Base-by-base conservation (phyloP, 2,797 vertebrate species). In the Centropyge bicolor region DNA sequence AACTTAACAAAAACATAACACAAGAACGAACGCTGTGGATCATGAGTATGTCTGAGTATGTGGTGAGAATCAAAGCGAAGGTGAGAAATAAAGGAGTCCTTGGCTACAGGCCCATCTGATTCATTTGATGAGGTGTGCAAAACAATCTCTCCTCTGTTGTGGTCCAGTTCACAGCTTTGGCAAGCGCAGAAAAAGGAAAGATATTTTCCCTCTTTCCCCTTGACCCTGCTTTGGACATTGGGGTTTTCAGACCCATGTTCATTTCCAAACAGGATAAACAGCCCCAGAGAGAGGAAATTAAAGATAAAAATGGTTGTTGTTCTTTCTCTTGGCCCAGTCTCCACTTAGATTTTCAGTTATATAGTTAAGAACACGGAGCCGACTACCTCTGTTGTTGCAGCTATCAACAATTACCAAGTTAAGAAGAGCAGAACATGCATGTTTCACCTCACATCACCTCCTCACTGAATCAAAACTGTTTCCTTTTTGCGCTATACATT, bases 181-280 rank as follows among this genome's bases (percentile, higher is more conserved):
- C 75, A 74, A 71, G 48, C 48, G 52, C 5, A 13, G 27, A 66
- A 62, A 22, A 22, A 79, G 22, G 52, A 16, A 63, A 80, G 40
- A 76, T 57, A 55, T 71, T 64, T 81, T 27, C 59, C 57, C 49
- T 52, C 49, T 72, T 71, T 78, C 65, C 48, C 70, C 35, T 62
- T 78, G 78, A 86, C 86, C 80, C 35, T n/a, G 55, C 68, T 78
- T 72, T 79, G 75, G 78, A 87, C 75, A 54, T 19, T 48, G 22
- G 59, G 63, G 74, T 66, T 82, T 85, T 80, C 62, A 85, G 76
- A 74, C 45, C 43, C 38, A 35, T 54, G 49, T 68, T 81, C n/a
- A 3, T 78, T 78, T 84, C 83, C 76, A 86, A 91, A 88, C 74
- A 79, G 78, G 80, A 92, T 91, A 90, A 87, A 86, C 84, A 76